Evolutionary conservation across 2,888 invertebrate species (phyloP), one percentile per base, ranked within the genome.

Genomic region (Chelonus formosanus): DNA sequence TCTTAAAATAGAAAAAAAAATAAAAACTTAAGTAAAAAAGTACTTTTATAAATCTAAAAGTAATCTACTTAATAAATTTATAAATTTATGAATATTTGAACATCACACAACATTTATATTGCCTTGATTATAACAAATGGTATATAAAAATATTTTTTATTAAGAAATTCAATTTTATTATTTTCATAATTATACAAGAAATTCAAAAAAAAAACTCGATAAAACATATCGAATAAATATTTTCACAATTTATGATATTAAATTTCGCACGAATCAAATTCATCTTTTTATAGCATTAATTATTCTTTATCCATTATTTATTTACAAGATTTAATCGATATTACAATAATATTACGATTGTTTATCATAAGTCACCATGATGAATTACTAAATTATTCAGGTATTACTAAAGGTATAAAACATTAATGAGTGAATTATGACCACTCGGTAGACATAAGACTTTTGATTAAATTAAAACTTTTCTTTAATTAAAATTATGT

Each of bases 91-190:
- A 20, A 20, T 20, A 20, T 20, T 20, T 20, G 20, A 20, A 20
- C 1, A 20, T 20, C 20, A 20, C 20, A 20, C 20, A 20, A 20
- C 20, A 20, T 20, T 20, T 20, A 20, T 20, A 20, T 20, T 20
- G 20, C 20, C 20, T 20, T 20, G 20, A 20, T 20, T 20, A 20
- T 20, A 20, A 20, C 20, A 20, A 20, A 20, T 50, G 5, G 3
- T 31, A 52, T 32, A 6, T 20, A 35, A 55, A 35, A 55, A 4
- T 20, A 55, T n/a, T 40, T 40, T 20, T 43, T 35, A 34, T 60
- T 71, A 70, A 44, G 63, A 73, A 72, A 71, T 63, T 63, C 63
- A 20, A 62, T 65, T 75, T 75, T 75, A 74, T 74, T 75, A n/a
- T 20, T 20, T 20, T 20, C 20, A 20, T 20, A 20, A 20, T 20